Evolutionary conservation across 2,113 vertebrate genomes (phyloP).

Genomic region (Canis aureus): DNA sequence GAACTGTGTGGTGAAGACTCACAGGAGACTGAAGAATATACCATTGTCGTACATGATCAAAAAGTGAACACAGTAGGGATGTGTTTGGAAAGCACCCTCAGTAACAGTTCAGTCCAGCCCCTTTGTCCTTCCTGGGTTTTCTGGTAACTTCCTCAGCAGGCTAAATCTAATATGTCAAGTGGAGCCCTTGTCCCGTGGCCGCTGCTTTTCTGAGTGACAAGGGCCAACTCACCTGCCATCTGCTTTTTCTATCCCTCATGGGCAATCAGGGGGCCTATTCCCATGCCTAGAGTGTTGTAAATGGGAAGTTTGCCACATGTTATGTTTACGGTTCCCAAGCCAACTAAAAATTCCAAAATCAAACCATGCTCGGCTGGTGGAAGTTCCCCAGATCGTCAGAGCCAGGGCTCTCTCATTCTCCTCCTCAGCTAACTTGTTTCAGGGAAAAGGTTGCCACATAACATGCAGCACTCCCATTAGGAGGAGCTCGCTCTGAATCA

Average conservation of each 20-base stretch:
- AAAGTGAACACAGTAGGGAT: not conserved
- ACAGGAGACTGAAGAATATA: not conserved
- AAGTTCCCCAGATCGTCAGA: slow-evolving; percentile 39
- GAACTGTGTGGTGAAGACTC: not conserved
- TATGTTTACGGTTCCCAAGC: slow-evolving; percentile 62
- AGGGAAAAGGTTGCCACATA: slow-evolving; percentile 13
- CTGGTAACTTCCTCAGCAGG: slow-evolving; percentile 24
- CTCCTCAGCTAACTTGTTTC: slow-evolving; percentile 55
- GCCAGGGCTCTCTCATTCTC: slow-evolving; percentile 47
- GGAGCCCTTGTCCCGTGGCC: not conserved
- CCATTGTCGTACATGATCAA: not conserved
- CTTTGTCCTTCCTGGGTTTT: not conserved
- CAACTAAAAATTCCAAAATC: slow-evolving; percentile 66
- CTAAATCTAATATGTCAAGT: slow-evolving; percentile 55
- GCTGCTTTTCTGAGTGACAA: slow-evolving; percentile 39
- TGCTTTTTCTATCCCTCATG: slow-evolving; percentile 49
- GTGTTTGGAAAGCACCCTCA: slow-evolving; percentile 14
- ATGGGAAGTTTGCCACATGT: slow-evolving; percentile 62
- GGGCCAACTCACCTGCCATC: slow-evolving; percentile 71
- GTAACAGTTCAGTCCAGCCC: not conserved
- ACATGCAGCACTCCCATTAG: not conserved
- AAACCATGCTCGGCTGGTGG: slow-evolving; percentile 21
- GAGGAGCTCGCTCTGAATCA: slow-evolving; percentile 51
- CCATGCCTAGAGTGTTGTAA: slow-evolving; percentile 30
- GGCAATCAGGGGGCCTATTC: slow-evolving; percentile 10